Base-by-base conservation (phyloP, 2,888 invertebrate genomes). In the Galerucella nymphaeae region DNA sequence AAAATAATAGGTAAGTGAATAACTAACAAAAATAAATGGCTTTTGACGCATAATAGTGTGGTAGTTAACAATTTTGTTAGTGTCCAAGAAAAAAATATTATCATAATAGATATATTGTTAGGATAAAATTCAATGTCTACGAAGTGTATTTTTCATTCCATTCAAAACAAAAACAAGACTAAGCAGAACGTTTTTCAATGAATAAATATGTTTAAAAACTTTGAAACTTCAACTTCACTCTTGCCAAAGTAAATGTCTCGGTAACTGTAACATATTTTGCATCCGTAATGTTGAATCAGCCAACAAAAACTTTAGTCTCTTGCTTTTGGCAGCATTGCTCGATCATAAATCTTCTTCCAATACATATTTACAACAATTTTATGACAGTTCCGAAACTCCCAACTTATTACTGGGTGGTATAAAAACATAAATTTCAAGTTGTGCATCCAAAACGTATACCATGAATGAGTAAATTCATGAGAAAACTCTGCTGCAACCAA, bases 301-400 rank as follows among this genome's bases (percentile, higher is more conserved):
- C 18, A 58, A 62, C 70, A 70, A 70, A 70, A 70, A 70, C 70
- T 70, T 70, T 63, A 64, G 61, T 61, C 41, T 55, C 59, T 59
- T 70, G 70, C 55, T 70, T 63, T 70, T 70, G 70, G 70, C 70
- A 70, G 70, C 70, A 64, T 16, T 63, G 63, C 59, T 69, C 70
- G 57, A 42, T 63, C 70, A 70, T 70, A 70, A 70, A 70, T 70
- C 70, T 63, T 18, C 42, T 70, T 70, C 57, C 70, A 57, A 70
- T 70, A 70, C 70, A 70, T 70, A 71, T 71, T 74, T 71, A 74
- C 68, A 71, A 74, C 68, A 59, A 65, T 74, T 71, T 71, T 71
- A 71, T 74, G 74, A 71, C 68, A 70, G 68, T 71, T 68, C 65
- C 23, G 59, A 65, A 65, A 68, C 59, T 71, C 64, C 67, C 67